Evolutionary conservation across 92 coral and sea anemone genomes (phyloP).

Genomic region (Pocillopora grandis): DNA sequence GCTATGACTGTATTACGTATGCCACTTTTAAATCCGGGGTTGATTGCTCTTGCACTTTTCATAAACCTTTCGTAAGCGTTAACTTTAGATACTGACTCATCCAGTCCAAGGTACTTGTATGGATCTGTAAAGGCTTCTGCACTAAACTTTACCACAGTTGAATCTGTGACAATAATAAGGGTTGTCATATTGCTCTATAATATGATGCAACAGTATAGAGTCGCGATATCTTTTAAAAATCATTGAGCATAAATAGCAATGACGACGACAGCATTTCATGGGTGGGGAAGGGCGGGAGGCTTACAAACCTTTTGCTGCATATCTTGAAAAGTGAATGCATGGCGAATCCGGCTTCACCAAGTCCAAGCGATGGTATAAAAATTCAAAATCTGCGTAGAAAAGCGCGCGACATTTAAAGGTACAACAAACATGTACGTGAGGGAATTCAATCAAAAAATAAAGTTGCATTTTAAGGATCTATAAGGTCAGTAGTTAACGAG

Average conservation of each 20-base stretch:
- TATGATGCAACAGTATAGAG: too few species aligned
- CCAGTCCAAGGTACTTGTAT: constrained; percentile 43
- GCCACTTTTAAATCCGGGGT: constrained; percentile 49
- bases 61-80: constrained; percentile 27
- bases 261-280: too few species aligned
- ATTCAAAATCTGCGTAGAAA: constrained; percentile 22
- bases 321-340: constrained; percentile 55
- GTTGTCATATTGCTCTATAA: too few species aligned
- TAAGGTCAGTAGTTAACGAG: too few species aligned
- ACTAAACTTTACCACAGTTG: constrained; percentile 60
- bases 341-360: constrained; percentile 34
- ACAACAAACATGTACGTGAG: too few species aligned
- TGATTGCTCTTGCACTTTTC: constrained; percentile 1
- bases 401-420: too few species aligned
- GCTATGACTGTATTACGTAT: constrained; percentile 54
- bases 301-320: constrained; percentile 45
- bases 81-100: constrained; percentile 34
- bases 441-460: too few species aligned
- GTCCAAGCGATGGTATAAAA: constrained; percentile 65
- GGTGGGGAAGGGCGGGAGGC: too few species aligned
- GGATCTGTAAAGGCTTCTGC: constrained; percentile 59
- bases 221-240: too few species aligned
- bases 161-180: constrained; percentile 11
- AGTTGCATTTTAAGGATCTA: too few species aligned
- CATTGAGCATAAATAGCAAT: neutral